These are phyloP conservation scores for Macrobrachium nipponense DNA, from an alignment of 1,140 invertebrate species.

Conservation along the genomic window DNA sequence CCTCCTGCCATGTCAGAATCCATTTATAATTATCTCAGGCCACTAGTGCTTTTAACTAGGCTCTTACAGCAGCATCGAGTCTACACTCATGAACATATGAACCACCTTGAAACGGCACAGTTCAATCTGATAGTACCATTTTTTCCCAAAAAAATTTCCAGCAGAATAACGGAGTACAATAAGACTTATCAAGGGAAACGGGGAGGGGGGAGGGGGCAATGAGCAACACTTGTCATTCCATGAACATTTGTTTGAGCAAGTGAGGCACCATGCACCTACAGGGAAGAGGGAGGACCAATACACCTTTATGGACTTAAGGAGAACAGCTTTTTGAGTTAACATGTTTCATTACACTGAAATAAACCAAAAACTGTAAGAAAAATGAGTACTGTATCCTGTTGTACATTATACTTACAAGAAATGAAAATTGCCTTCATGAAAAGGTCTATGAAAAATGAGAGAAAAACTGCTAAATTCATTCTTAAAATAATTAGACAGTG, in stretches of 20 bases:
- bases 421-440: no score
- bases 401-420: no score
- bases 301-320: constrained; percentile 43
- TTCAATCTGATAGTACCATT: no score
- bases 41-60: constrained; percentile 3
- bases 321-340: not conserved
- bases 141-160: no score
- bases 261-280: constrained; percentile 55
- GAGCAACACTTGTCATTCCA: constrained; percentile 34
- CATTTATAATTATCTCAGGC: constrained; percentile 21
- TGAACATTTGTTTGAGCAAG: constrained; percentile 34
- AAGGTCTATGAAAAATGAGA: no score
- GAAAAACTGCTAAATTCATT: no score
- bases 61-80: constrained; percentile 39
- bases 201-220: constrained; percentile 39
- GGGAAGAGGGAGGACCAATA: constrained; percentile 37
- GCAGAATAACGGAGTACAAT: constrained; percentile 8
- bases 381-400: no score
- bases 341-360: not conserved
- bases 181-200: constrained; percentile 23
- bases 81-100: constrained; percentile 42
- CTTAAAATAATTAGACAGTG: no score
- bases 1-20: constrained; percentile 48
- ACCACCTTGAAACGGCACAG: constrained; percentile 6
- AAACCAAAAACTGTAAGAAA: no score